Base-by-base conservation (phyloP, 1,140 invertebrate species). In the Centruroides vittatus region DNA sequence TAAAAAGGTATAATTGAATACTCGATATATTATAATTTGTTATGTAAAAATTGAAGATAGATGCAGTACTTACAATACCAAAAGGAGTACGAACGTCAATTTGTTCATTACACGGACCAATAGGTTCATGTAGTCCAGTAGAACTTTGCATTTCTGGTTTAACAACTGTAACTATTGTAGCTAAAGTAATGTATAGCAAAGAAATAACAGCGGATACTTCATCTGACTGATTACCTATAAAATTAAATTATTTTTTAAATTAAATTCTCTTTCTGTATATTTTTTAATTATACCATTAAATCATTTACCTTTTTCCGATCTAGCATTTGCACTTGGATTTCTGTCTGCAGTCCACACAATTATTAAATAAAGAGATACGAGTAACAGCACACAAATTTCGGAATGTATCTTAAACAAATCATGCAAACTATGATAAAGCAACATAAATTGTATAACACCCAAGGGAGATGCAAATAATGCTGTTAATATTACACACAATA, bases 91-190 rank as follows among this genome's bases (percentile, higher is more conserved):
- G 73, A 4, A 87, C 72, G 5, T 77, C 71, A 4, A 78, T 67
- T 34, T 75, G 76, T 66, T 82, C 77, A 65, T 85, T 73, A 72
- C 86, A 90, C 3, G 83, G 78, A 23, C 88, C 87, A 55, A 86
- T 80, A 10, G 80, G 80, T 73, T 90, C 83, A 70, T 87, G 86
- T 5, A 85, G 70, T 6, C 88, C 88, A 9, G 79, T 76, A 3
- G 85, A 81, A 57, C 83, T 70, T 69, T 86, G 83, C 51, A 79
- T 75, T 67, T 84, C 80, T 4, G 86, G 85, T 68, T 84, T 73
- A 41, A 81, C 80, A 67, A 81, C 81, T 5, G 86, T 51, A 41
- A 75, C 75, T 57, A 80, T 72, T 41, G 74, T 68, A 57, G 79
- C 63, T 65, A 77, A 80, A 51, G 78, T 71, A 0, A 72, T 66